Percentiles rank a stretch among this genome's conserved stretches.
Conservation (phyloP, 2,113 vertebrate species). For the Atractosteus spatula region DNA sequence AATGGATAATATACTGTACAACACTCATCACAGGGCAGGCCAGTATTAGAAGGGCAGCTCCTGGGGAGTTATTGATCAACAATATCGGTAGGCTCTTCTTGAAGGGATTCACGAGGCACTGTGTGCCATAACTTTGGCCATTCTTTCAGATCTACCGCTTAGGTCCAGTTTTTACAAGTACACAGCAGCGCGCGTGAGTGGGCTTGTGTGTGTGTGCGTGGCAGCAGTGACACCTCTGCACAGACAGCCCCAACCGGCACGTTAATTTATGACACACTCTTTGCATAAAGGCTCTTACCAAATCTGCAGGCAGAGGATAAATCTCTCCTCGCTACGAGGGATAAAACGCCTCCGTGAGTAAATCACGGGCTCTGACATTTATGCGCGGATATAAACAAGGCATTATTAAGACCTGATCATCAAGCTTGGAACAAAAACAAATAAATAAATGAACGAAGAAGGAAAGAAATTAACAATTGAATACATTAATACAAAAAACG, state of each 20-base stretch:
- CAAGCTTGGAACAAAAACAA: slow-evolving; percentile 31
- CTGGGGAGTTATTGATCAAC: too few relatives aligned
- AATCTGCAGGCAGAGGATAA: slow-evolving; percentile 36
- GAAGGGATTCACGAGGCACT: too few relatives aligned
- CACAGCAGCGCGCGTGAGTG: not conserved
- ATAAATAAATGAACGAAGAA: not conserved
- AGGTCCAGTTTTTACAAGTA: too few relatives aligned
- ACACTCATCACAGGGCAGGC: too few relatives aligned
- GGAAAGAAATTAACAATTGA: slow-evolving; percentile 18
- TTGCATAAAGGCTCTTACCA: slow-evolving; percentile 38
- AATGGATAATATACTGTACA: too few relatives aligned
- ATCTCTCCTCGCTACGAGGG: slow-evolving; percentile 27
- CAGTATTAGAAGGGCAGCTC: too few relatives aligned
- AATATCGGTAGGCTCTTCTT: too few relatives aligned
- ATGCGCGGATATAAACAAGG: slow-evolving; percentile 42
- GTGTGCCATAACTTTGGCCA: too few relatives aligned
- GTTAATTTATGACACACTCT: slow-evolving; percentile 37
- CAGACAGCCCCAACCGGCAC: slow-evolving; percentile 11
- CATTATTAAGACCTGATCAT: slow-evolving; percentile 40
- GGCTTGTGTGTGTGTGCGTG: slow-evolving; percentile 13
- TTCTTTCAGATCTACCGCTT: too few relatives aligned
- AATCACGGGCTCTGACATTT: slow-evolving; percentile 33
- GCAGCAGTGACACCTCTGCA: slow-evolving; percentile 8
- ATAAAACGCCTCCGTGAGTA: slow-evolving; percentile 23
- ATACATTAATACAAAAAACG: slow-evolving; percentile 18